Evolutionary conservation across 2,113 vertebrate species (phyloP), one percentile per base, ranked within the genome.

Genomic region (Ceratotherium simum): DNA sequence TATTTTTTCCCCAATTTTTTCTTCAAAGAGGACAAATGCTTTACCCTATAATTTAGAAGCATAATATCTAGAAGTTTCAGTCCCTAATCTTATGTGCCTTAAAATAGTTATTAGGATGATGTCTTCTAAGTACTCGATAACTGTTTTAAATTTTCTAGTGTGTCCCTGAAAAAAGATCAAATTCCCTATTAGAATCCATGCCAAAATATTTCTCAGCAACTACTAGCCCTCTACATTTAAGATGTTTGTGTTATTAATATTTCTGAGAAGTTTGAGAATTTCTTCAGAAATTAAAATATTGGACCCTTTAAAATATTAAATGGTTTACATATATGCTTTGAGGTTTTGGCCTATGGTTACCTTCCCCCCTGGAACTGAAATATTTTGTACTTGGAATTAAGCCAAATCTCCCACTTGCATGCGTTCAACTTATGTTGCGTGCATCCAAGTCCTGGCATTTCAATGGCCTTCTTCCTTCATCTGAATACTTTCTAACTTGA

Each of bases 1-100:
- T 39, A 36, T 76, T 36, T 95, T 90, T 83, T 56, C 60, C 65
- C 48, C 33, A 80, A 86, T 92, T 91, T 97, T 91, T 96, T 92
- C 91, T 96, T 73, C 76, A 93, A 94, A 93, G 12, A 97, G n/a
- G 60, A 96, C 62, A 97, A 95, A 94, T 80, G 86, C 51, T 92
- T 97, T 97, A 95, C 97, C 87, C 96, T 97, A 82, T 92, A 97
- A 95, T 97, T 98, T 97, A 96, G 96, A 97, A 84, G 54, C 79
- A 78, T 91, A 92, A 85, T 95, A 95, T 95, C 69, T 96, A 69
- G 82, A 96, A 87, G 70, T 96, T 96, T 92, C 80, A 96, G 90
- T 91, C 72, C 94, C 62, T 96, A 72, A 92, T 95, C 75, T 97
- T 60, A 92, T 96, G 65, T 90, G 70, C 80, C 95, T 97, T 98